Percentiles rank a stretch among this genome's conserved stretches.
Conservation (phyloP, 2,113 vertebrate genomes). For the Ornithorhynchus anatinus region DNA sequence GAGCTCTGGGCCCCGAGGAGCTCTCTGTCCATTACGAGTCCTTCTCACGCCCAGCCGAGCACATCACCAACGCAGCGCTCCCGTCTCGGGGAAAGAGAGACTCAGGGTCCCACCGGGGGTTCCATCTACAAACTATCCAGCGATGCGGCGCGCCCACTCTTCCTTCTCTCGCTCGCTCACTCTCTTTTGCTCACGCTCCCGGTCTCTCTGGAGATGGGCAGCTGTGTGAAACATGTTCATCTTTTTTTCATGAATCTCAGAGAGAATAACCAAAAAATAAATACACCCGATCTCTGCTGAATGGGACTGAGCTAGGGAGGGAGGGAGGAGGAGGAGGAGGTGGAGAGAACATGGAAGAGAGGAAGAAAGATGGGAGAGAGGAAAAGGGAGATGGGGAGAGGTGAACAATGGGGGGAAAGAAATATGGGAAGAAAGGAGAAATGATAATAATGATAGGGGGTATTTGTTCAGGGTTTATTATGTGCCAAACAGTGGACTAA, state of each 20-base stretch:
- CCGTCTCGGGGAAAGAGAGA: rapidly evolving
- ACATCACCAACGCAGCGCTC: not conserved
- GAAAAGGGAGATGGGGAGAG: not conserved
- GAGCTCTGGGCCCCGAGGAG: not conserved
- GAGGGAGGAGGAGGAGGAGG: not conserved
- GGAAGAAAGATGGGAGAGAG: not conserved
- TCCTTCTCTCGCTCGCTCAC: too few relatives aligned
- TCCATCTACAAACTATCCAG: not conserved
- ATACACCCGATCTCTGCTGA: not conserved
- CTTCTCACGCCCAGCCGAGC: not conserved
- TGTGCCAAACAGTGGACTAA: too few relatives aligned
- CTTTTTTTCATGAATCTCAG: not conserved
- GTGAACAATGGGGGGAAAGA: not conserved
- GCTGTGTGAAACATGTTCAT: conserved; percentile 3
- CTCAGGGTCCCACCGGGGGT: not conserved
- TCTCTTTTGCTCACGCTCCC: conserved; percentile 12
- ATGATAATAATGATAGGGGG: too few relatives aligned
- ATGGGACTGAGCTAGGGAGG: not conserved
- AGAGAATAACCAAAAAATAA: not conserved
- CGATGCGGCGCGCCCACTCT: not conserved
- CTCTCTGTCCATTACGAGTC: not conserved
- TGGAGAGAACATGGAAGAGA: rapidly evolving
- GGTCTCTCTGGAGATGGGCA: conserved; percentile 6
- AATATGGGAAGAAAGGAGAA: not conserved
- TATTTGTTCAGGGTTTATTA: too few relatives aligned